Percentiles rank a stretch among this genome's conserved stretches.
These are phyloP conservation scores for Emydura subglobosa DNA, from an alignment of 2,113 vertebrate species.

Conservation along the genomic window DNA sequence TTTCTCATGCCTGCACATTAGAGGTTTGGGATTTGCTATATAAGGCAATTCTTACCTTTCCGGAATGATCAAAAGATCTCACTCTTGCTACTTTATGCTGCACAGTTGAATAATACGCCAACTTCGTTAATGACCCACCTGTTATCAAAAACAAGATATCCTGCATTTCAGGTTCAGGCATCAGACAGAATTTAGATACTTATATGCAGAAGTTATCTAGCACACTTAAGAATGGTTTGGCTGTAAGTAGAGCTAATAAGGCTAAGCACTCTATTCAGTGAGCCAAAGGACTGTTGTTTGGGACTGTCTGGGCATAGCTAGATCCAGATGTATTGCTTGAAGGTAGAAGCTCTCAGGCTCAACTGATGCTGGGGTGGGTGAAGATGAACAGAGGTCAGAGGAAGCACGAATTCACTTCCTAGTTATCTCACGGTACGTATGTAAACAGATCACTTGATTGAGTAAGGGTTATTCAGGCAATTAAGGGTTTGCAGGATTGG, in stretches of 20 bases:
- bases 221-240: not conserved
- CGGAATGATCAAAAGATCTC: slow-evolving; percentile 92
- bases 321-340: rapidly evolving
- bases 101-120: slow-evolving; percentile 98
- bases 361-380: not conserved
- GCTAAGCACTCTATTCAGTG: not conserved
- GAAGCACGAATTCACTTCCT: not conserved
- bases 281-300: not conserved
- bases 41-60: slow-evolving; percentile 82
- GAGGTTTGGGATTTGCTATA: not conserved
- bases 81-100: slow-evolving; percentile 99
- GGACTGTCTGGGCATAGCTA: not conserved
- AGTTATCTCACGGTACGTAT: not conserved
- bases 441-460: not conserved
- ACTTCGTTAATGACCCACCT: slow-evolving; percentile 97
- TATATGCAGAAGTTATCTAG: not conserved
- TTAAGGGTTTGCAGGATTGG: not conserved
- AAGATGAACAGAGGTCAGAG: not conserved
- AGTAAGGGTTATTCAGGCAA: not conserved
- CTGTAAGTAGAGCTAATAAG: not conserved
- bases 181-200: not conserved
- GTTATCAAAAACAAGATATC: slow-evolving; percentile 37
- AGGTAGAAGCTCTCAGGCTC: not conserved
- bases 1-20: rapidly evolving
- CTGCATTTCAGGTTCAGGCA: not conserved